Base-by-base conservation (phyloP, 1,140 invertebrate genomes). In the Camponotus pennsylvanicus region DNA sequence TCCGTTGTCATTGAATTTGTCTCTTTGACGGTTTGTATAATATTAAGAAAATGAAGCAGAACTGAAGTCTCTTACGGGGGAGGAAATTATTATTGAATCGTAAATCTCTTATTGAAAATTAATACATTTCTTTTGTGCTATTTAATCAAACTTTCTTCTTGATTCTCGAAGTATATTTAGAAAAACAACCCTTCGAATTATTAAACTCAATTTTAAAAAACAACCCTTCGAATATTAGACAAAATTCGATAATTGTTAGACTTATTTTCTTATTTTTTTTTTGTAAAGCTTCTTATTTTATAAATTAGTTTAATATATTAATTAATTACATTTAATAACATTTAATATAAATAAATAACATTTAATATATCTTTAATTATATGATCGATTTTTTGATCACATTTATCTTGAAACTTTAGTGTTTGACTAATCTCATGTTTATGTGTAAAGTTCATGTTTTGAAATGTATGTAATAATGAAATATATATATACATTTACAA, bases 181-280 rank as follows among this genome's bases (percentile, higher is more conserved):
- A 57, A 61, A 40, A 27, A 61, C 34, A 82, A n/a, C 7, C 34
- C 34, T 32, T 13, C n/a, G 15, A 69, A 69, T 80, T 69, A 69
- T 21, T 21, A 5, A 4, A 75, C 27, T 27, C 27, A 27, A 32
- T 21, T 83, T 32, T 27, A 1, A 57, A 61, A 40, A 27, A 61
- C 34, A 82, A n/a, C 7, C 34, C 34, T 32, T 13, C n/a, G 15
- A 69, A 69, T 80, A 69, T 21, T 21, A 5, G 4, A 11, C 21
- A 34, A 21, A 59, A n/a, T 21, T 57, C 52, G 11, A 57, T 9
- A 15, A 82, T 82, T 59, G 15, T 13, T n/a, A 27, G 27, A 82
- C 1, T 71, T 52, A 8, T 8, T 32, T 11, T 45, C 9, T 45
- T 2, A 45, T 11, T 45, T 45, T 45, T 9, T 8, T 52, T 5